Evolutionary conservation across 1,140 invertebrate genomes (phyloP).

Genomic region (Drosophila guanche): DNA sequence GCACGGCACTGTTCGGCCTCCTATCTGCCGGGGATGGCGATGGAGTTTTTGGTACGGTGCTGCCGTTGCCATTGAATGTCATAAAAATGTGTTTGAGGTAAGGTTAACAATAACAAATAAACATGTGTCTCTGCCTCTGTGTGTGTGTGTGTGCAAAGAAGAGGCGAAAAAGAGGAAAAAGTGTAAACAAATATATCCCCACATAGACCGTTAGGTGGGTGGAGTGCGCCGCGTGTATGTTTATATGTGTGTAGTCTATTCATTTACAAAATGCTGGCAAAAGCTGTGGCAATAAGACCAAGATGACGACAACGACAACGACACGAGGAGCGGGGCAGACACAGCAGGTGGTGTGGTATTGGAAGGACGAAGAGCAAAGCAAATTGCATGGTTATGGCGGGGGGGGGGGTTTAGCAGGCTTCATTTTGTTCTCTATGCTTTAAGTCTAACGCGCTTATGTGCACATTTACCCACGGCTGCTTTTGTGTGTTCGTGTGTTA

Average conservation of each 20-base stretch:
- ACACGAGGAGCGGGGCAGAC: neutral
- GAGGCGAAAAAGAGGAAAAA: slow-evolving; percentile 40
- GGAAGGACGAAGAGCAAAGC: no score
- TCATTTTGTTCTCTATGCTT: slow-evolving; percentile 28
- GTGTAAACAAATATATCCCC: slow-evolving; percentile 61
- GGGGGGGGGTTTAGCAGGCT: neutral
- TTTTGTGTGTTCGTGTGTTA: neutral
- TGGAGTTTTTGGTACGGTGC: neutral
- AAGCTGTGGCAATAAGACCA: slow-evolving; percentile 69
- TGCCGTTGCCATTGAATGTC: slow-evolving; percentile 65
- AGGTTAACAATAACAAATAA: slow-evolving; percentile 81
- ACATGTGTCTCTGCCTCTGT: slow-evolving; percentile 26
- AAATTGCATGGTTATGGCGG: no score
- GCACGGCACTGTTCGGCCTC: no score
- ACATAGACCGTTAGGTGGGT: slow-evolving; percentile 42
- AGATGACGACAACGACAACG: slow-evolving; percentile 52
- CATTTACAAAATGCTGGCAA: slow-evolving; percentile 73
- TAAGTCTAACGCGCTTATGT: slow-evolving; percentile 72
- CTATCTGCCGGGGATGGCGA: neutral
- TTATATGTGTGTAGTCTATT: slow-evolving; percentile 44
- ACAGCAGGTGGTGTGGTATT: no score
- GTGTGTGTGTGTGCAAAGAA: slow-evolving; percentile 10
- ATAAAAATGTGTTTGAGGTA: slow-evolving; percentile 77
- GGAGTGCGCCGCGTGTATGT: slow-evolving; percentile 2
- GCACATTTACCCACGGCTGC: slow-evolving; percentile 58